These are phyloP conservation scores for Cepaea hortensis DNA, from an alignment of 2,888 invertebrate species.

Conservation along the genomic window DNA sequence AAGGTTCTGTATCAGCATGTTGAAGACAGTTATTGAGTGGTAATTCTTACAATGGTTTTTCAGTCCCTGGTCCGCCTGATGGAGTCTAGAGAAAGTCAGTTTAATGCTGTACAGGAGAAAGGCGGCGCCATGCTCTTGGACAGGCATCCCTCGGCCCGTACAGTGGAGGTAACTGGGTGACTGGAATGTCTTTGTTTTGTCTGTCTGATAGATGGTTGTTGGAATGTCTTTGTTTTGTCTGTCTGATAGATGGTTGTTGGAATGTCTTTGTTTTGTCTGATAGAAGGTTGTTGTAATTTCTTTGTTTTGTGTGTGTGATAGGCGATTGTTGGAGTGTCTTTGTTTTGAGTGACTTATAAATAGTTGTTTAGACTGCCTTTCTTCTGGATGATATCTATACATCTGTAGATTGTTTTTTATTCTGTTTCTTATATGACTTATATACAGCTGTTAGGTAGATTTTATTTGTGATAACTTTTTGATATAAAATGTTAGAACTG, in stretches of 20 bases:
- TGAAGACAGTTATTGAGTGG: not conserved
- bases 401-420: too few relatives aligned
- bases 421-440: too few relatives aligned
- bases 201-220: not conserved
- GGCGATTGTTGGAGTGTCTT: too few relatives aligned
- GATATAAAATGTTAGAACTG: too few relatives aligned
- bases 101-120: slow-evolving; percentile 95
- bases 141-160: slow-evolving; percentile 95
- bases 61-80: slow-evolving; percentile 96
- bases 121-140: slow-evolving; percentile 95
- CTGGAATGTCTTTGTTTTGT: not conserved
- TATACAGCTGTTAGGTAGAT: too few relatives aligned
- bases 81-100: slow-evolving; percentile 95
- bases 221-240: not conserved
- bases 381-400: too few relatives aligned
- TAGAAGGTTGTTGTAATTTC: not conserved
- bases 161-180: slow-evolving; percentile 84
- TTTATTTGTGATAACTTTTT: too few relatives aligned
- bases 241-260: too few relatives aligned
- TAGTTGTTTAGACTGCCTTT: too few relatives aligned
- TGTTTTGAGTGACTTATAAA: too few relatives aligned
- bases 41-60: slow-evolving; percentile 25
- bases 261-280: too few relatives aligned
- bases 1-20: not conserved
- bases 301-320: not conserved